These are phyloP conservation scores for Fragum fragum DNA, from an alignment of 2,888 invertebrate genomes.

Conservation along the genomic window DNA sequence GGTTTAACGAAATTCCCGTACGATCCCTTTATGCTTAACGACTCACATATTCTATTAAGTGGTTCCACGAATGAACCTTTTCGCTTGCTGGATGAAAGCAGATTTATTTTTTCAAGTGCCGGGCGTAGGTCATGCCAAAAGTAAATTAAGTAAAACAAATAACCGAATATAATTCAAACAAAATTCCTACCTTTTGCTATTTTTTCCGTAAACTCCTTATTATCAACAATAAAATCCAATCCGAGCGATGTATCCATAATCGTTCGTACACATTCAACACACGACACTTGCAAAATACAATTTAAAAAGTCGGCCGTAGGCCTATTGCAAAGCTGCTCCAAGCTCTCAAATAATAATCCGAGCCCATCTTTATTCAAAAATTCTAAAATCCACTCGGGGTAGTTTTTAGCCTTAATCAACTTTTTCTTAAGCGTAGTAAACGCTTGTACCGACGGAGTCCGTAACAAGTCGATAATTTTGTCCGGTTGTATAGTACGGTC, in stretches of 20 bases:
- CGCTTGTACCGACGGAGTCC: constrained; percentile 73
- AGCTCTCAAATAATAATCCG: constrained; percentile 77
- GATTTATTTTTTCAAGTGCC: neutral
- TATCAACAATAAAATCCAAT: constrained; percentile 98
- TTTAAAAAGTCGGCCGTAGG: constrained; percentile 72
- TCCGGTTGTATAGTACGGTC: constrained; percentile 60
- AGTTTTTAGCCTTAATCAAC: constrained; percentile 68
- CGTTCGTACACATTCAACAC: constrained; percentile 75
- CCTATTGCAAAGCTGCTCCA: constrained; percentile 74
- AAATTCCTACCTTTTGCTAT: constrained; percentile 91
- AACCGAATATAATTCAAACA: neutral
- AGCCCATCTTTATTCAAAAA: constrained; percentile 78
- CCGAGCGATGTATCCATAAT: constrained; percentile 96
- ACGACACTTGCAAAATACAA: constrained; percentile 77
- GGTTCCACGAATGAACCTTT: no score
- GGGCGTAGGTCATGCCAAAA: neutral
- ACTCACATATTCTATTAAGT: no score
- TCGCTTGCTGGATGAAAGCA: neutral
- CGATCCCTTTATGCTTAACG: no score
- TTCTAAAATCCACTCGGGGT: constrained; percentile 76
- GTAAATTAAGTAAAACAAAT: neutral
- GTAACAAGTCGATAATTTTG: constrained; percentile 64
- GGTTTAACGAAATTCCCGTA: no score
- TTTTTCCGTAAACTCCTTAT: constrained; percentile 96
- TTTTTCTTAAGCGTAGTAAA: constrained; percentile 73